Evolutionary conservation across 2,113 vertebrate species (phyloP), one percentile per base, ranked within the genome.

Genomic region (Tichodroma muraria): DNA sequence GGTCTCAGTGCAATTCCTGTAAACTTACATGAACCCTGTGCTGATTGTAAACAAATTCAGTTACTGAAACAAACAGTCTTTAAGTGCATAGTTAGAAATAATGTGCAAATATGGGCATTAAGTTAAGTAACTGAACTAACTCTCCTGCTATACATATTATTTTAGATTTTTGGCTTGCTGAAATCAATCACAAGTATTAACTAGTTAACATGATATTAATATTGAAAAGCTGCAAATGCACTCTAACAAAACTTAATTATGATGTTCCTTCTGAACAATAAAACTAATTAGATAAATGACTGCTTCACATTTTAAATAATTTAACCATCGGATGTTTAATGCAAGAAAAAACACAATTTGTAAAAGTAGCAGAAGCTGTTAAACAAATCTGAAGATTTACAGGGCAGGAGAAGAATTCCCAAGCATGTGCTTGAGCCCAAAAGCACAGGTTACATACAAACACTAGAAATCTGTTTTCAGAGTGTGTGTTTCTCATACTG

Each of bases 31-130:
- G 44, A 94, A 5, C 44, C 66, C 56, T 56, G 23, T 75, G 64
- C 59, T 50, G 56, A 82, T 16, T 78, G 91, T 87, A 94, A 93
- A 95, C 87, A 89, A 63, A 88, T 75, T 94, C 79, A 92, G 87
- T 95, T 91, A 95, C 91, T 69, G 59, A 91, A 92, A 81, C 47
- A 82, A 92, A 88, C 91, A 90, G 87, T 95, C 86, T 95, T 96
- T 89, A 90, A 97, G 95, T 98, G 98, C 97, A 98, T 98, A 98
- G 97, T 86, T 96, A 95, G 89, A 98, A 97, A 97, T 76, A 82
- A 97, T 96, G 96, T 97, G 97, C 97, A 97, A 98, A 97, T 65
- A 70, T 27, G 80, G 93, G 92, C 91, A 96, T 87, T 89, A 89
- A 96, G 92, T 78, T 90, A 96, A 88, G 79, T 89, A 93, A 96